Evolutionary conservation across 2,797 vertebrate genomes (phyloP), one percentile per base, ranked within the genome.

Genomic region (Siniperca obscura): DNA sequence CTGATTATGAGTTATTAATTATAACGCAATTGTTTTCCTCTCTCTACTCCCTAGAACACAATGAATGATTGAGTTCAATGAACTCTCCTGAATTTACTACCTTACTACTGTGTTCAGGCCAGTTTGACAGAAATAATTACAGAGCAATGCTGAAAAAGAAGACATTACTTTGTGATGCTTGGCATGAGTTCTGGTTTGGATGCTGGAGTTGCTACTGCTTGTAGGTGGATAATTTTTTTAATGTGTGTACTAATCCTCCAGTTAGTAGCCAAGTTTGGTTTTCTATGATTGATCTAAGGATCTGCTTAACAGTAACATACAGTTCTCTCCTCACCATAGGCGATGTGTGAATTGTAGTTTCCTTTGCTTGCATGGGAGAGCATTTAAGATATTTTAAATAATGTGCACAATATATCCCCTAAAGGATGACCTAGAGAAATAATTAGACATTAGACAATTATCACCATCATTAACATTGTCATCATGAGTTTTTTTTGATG

Each of bases 141-240:
- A 22, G 34, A 52, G 70, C 38, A 44, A 48, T 75, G 57, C 44
- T 67, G 10, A 67, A 72, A 79, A 62, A 48, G 22, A 74, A 61
- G 13, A 30, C 13, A 57, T 17, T 50, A 17, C 22, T 30, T 36
- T 65, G 12, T 48, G 42, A 36, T 36, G 27, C 27, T 55, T 30
- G 78, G 48, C 56, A 25, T 6, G 14, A 59, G 27, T 67, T 72
- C 38, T 55, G 40, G 38, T 40, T 40, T 40, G 38, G 9, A 40
- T 40, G 36, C 36, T 38, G 7, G 36, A 7, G 36, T 38, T 38
- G 10, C 10, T 9, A 38, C 38, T 9, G 38, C 38, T 38, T 38
- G 38, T 38, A 9, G 30, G 30, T 30, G 30, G 38, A 38, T 7
- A 9, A 1, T 38, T 38, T 38, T 9, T 42, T 25, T 50, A 3